These are phyloP conservation scores for Sycophila sp. DNA, from an alignment of 1,140 invertebrate species.

Conservation along the genomic window DNA sequence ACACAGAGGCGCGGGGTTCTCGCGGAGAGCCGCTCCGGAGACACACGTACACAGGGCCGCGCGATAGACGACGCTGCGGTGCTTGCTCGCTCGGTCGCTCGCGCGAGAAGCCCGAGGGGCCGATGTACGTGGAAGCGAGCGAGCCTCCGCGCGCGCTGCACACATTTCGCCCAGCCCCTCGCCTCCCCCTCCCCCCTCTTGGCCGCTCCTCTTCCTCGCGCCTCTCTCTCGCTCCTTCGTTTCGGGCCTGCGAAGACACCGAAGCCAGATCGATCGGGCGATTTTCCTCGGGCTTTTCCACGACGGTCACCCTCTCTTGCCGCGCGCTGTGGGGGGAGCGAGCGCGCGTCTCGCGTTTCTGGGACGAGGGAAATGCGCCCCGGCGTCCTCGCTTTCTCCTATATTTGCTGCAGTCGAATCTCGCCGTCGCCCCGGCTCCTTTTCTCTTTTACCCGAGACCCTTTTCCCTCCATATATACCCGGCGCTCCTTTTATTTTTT, in stretches of 20 bases:
- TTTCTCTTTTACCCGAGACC: constrained; percentile 10
- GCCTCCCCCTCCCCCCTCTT: not conserved
- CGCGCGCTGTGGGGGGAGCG: not conserved
- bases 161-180: not conserved
- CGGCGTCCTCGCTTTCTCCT: constrained; percentile 16
- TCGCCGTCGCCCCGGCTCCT: constrained; percentile 16
- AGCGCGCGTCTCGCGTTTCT: constrained; percentile 31
- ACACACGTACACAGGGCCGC: constrained; percentile 40
- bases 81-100: no score
- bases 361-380: constrained; percentile 24
- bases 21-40: constrained; percentile 38
- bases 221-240: constrained; percentile 52
- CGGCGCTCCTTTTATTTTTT: not conserved
- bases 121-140: constrained; percentile 44
- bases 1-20: no score
- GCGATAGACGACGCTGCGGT: no score
- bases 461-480: not conserved
- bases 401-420: constrained; percentile 25
- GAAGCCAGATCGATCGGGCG: constrained; percentile 64
- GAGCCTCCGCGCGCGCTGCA: constrained; percentile 6
- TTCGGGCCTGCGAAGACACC: constrained; percentile 61
- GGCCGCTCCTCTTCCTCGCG: constrained; percentile 12
- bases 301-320: constrained; percentile 54
- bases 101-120: constrained; percentile 28
- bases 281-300: constrained; percentile 66